Base-by-base conservation (phyloP, 30 jellyfish, hydroid and myxozoan genomes). In the Catostylus mosaicus region DNA sequence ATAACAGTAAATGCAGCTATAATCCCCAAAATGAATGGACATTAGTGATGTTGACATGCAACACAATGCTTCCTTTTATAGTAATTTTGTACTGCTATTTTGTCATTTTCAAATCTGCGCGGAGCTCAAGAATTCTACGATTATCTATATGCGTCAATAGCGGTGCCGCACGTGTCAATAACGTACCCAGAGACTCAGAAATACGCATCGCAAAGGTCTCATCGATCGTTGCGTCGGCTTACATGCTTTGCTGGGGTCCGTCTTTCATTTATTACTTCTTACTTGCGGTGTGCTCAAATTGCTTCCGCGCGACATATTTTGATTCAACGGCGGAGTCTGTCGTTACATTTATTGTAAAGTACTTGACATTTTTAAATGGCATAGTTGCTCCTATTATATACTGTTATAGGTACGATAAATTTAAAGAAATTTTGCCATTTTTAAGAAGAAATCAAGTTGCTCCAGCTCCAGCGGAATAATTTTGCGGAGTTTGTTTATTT, bases 211-310 rank as follows among this genome's bases (percentile, higher is more conserved):
- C 97, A 7, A 67, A 84, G 79, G 60, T 85, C 20, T 86, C 97
- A 7, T 33, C 88, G 0, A 50, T 77, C 16, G 46, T 90, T 45
- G 84, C 80, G 29, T 33, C 81, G 1, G 73, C 96, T 2, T 90
- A 84, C 66, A 84, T 65, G 18, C 23, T 84, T 24, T 90, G 94
- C 68, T 90, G 97, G 97, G 92, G 97, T 9, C 97, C 97, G 8
- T 90, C 97, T 2, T 67, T 85, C 29, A 76, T 84, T 5, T 90
- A 90, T 52, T 90, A 83, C 63, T 86, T 86, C 31, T 11, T 84
- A 14, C 30, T 11, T 20, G 77, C 87, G 22, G 45, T 33, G 43
- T 90, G 97, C 43, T 82, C 82, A n/a, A 40, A 37, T 16, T 90
- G 97, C 82, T 77, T 90, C 52, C 73, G 50, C 0, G 70, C 83